These are phyloP conservation scores for Andrena flavipes DNA, from an alignment of 2,888 invertebrate species.

Conservation along the genomic window DNA sequence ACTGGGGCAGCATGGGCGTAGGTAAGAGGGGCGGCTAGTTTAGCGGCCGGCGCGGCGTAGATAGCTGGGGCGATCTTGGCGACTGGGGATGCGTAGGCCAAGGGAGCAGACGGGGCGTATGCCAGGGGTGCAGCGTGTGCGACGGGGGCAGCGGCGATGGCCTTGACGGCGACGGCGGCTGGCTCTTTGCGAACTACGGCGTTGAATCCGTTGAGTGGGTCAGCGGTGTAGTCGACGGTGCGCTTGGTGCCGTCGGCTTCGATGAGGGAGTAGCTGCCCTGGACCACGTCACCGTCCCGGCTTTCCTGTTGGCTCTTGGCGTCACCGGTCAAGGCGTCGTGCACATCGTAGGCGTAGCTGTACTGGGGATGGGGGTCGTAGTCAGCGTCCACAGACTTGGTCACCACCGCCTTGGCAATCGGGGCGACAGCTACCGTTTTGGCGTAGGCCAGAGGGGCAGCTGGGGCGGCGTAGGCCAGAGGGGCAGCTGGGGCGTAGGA, in stretches of 20 bases:
- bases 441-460: conserved; percentile 51
- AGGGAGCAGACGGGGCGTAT: conserved; percentile 84
- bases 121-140: conserved; percentile 74
- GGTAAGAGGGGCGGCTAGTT: not conserved
- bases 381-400: conserved; percentile 78
- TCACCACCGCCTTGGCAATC: conserved; percentile 75
- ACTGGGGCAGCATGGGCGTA: conserved; percentile 67
- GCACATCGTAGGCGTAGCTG: conserved; percentile 80
- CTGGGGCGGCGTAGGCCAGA: conserved; percentile 77
- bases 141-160: conserved; percentile 80
- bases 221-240: conserved; percentile 81
- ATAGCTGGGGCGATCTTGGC: conserved; percentile 75
- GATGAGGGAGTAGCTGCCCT: conserved; percentile 84
- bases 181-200: conserved; percentile 82
- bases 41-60: conserved; percentile 50
- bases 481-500: conserved; percentile 79
- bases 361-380: conserved; percentile 82
- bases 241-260: conserved; percentile 85
- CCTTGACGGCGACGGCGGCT: conserved; percentile 81
- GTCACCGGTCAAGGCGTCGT: conserved; percentile 81
- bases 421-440: conserved; percentile 71
- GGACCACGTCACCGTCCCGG: conserved; percentile 81
- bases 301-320: conserved; percentile 80
- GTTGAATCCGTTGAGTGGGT: conserved; percentile 81
- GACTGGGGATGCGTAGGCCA: conserved; percentile 74